These are phyloP conservation scores for Oncorhynchus kisutch DNA, from an alignment of 2,113 vertebrate genomes.

Conservation along the genomic window DNA sequence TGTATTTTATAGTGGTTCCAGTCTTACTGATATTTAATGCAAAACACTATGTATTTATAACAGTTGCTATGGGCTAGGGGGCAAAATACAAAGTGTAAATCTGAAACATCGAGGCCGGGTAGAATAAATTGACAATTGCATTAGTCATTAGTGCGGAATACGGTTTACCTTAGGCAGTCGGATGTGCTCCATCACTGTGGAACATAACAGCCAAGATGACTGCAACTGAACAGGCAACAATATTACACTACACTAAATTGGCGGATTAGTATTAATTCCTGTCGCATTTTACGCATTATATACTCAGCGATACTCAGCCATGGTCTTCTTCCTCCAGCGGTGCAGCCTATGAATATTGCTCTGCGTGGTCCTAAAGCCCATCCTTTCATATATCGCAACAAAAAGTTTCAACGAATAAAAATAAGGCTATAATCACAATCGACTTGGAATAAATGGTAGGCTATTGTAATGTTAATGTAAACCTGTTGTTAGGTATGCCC, in stretches of 20 bases:
- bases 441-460: no score
- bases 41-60: background rate
- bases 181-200: slow-evolving; percentile 74
- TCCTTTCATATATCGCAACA: background rate
- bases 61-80: background rate
- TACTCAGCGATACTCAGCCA: slow-evolving; percentile 9
- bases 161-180: slow-evolving; percentile 74
- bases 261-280: background rate
- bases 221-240: background rate
- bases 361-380: slow-evolving; percentile 70
- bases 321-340: slow-evolving; percentile 13
- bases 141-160: background rate
- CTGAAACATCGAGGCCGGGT: background rate
- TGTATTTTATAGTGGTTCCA: background rate
- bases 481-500: no score
- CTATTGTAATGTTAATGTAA: background rate
- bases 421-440: no score
- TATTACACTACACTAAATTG: background rate
- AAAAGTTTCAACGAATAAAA: background rate
- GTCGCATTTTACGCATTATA: background rate
- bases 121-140: background rate
- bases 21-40: background rate
- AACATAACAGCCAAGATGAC: slow-evolving; percentile 8
- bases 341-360: slow-evolving; percentile 40
- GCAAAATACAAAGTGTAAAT: background rate